phyloP scores from a whole-genome alignment of 2,797 vertebrate genomes.

The Pogoniulus pusillus region DNA sequence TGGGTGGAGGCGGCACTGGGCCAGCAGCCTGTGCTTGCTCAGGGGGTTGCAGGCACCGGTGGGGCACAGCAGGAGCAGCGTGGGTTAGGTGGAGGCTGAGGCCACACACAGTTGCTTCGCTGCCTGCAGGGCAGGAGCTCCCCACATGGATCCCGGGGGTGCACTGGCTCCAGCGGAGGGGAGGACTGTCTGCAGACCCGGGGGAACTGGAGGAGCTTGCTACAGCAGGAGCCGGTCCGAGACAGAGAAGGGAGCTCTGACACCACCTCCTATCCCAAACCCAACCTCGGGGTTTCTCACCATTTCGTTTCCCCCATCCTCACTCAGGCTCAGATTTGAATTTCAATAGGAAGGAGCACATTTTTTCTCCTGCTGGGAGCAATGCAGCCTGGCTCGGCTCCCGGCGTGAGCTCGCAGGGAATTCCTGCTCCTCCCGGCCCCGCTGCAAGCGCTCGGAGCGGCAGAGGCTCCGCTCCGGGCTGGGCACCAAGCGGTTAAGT shows the following conservation, averaged over 20 bases:
- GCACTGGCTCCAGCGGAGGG: not conserved
- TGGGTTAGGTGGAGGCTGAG: not conserved
- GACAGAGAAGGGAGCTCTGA: not conserved
- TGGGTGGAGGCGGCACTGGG: not conserved
- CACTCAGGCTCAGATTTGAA: not conserved
- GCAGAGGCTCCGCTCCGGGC: not conserved
- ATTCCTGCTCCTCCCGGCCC: not conserved
- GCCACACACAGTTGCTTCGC: fast-evolving
- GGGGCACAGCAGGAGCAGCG: not conserved
- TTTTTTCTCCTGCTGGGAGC: not conserved
- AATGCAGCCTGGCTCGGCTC: not conserved
- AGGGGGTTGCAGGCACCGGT: not conserved
- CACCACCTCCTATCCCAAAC: not conserved
- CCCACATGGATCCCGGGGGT: not conserved
- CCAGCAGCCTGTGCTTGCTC: not conserved
- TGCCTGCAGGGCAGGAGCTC: not conserved
- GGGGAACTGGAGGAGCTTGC: not conserved
- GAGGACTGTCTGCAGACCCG: not conserved
- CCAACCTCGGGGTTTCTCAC: not conserved
- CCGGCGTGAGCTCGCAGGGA: not conserved
- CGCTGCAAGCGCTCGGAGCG: not conserved
- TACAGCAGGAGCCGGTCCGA: not conserved
- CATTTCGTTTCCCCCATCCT: not conserved
- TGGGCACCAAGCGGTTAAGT: slow-evolving; percentile 54
- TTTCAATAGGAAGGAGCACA: not conserved